Conservation (phyloP, 2,888 invertebrate genomes). For the Microdon myrmicae region DNA sequence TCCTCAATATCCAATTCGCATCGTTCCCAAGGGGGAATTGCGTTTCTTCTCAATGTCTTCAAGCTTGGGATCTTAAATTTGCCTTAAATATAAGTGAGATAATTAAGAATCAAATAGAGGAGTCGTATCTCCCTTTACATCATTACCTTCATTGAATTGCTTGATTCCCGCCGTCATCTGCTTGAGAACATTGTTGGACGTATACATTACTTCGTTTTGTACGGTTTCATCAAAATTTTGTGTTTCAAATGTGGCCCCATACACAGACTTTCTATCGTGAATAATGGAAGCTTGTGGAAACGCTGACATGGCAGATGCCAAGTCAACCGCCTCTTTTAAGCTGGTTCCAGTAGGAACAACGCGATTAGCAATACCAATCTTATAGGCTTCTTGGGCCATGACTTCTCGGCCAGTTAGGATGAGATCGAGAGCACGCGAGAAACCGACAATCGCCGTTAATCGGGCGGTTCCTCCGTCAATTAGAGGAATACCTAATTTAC, state of each 20-base stretch:
- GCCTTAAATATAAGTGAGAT: no score
- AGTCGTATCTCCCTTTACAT: no score
- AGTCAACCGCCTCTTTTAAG: slow-evolving; percentile 78
- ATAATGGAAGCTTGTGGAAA: slow-evolving; percentile 76
- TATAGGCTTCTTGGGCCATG: slow-evolving; percentile 79
- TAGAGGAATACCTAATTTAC: slow-evolving; percentile 89
- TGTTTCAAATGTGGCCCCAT: slow-evolving; percentile 75
- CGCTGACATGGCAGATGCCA: slow-evolving; percentile 78
- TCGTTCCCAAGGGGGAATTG: no score
- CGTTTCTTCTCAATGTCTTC: no score
- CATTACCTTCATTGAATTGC: slow-evolving; percentile 75
- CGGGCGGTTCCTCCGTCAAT: slow-evolving; percentile 85
- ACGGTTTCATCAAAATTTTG: slow-evolving; percentile 74
- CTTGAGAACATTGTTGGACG: slow-evolving; percentile 73
- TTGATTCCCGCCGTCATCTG: slow-evolving; percentile 76
- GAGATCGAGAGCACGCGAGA: slow-evolving; percentile 87
- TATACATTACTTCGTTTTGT: slow-evolving; percentile 73
- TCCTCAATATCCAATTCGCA: no score
- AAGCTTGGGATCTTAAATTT: no score
- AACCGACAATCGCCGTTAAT: slow-evolving; percentile 84
- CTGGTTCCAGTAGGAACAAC: slow-evolving; percentile 86
- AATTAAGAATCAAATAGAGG: no score
- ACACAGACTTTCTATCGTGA: slow-evolving; percentile 68
- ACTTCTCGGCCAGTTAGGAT: slow-evolving; percentile 88
- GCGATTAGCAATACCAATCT: slow-evolving; percentile 84